phyloP scores from a whole-genome alignment of 2,113 vertebrate species.

The Terrapene triunguis region DNA sequence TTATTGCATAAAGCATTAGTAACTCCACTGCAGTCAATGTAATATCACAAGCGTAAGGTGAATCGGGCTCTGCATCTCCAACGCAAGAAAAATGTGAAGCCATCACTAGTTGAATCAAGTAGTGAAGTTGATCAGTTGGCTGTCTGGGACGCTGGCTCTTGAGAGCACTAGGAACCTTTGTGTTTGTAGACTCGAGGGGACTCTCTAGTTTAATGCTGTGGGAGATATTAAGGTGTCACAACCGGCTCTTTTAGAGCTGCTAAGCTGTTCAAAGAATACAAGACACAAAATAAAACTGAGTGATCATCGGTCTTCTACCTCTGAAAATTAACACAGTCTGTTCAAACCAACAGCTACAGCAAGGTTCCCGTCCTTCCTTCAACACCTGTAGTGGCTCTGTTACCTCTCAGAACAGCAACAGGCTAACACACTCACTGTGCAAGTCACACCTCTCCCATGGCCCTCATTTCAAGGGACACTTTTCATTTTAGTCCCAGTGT shows the following conservation, averaged over 20 bases:
- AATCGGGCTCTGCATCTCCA: too few relatives aligned
- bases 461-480: conserved; percentile 35
- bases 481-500: not conserved
- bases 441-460: not conserved
- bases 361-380: not conserved
- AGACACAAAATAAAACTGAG: not conserved
- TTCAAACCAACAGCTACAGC: not conserved
- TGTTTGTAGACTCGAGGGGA: not conserved
- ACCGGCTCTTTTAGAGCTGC: not conserved
- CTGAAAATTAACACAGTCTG: not conserved
- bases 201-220: not conserved
- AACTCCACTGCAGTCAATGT: too few relatives aligned
- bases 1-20: too few relatives aligned
- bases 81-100: too few relatives aligned
- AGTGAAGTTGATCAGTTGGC: not conserved
- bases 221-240: not conserved
- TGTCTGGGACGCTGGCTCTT: not conserved
- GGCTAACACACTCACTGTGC: conserved; percentile 26
- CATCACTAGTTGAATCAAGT: too few relatives aligned
- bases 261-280: not conserved
- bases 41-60: too few relatives aligned
- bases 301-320: not conserved
- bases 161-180: not conserved
- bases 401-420: conserved; percentile 20
- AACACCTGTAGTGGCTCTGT: not conserved